Evolutionary conservation across 2,797 vertebrate genomes (phyloP).

Genomic region (Poecilia picta): DNA sequence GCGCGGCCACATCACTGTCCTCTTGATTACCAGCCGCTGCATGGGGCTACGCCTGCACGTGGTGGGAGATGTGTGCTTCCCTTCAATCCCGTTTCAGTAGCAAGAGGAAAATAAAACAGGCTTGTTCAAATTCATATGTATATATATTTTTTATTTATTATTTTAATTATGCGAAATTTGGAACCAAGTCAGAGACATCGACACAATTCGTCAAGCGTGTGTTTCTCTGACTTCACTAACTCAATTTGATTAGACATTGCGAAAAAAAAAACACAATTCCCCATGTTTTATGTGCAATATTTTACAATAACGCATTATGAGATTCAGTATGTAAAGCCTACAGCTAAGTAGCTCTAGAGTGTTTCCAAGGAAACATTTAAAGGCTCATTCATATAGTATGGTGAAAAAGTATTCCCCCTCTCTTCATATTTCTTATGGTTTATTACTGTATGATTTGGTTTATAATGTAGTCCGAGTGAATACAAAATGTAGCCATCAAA

Average conservation of each 20-base stretch:
- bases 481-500: background rate
- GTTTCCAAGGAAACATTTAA: background rate
- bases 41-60: background rate
- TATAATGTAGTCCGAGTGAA: background rate
- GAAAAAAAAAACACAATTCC: background rate
- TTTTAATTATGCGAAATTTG: background rate
- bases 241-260: background rate
- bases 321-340: background rate
- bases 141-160: no score
- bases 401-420: background rate
- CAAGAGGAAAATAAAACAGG: background rate
- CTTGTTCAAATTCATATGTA: background rate
- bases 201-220: background rate
- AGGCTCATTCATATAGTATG: background rate
- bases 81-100: background rate
- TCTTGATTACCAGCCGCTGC: conserved; percentile 32
- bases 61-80: conserved; percentile 3
- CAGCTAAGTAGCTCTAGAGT: background rate
- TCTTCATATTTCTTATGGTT: background rate
- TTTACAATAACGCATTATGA: background rate
- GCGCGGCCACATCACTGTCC: conserved; percentile 56
- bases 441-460: background rate
- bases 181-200: background rate
- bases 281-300: background rate
- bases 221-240: background rate